Base-by-base conservation (phyloP, 2,113 vertebrate species). In the Zosterops hypoxanthus region DNA sequence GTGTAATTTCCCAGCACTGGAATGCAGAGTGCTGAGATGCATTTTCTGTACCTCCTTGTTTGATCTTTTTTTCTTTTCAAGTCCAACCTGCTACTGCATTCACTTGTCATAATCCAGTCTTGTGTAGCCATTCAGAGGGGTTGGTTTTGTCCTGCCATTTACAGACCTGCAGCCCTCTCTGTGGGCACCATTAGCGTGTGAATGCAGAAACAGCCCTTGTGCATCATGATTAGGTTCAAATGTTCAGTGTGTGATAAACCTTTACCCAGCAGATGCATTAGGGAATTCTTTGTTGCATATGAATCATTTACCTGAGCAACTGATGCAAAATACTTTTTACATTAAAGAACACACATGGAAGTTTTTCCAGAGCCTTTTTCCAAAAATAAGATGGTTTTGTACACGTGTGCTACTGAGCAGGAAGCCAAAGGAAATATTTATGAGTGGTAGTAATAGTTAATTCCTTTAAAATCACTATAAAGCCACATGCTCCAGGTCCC, bases 21-120 rank as follows among this genome's bases (percentile, higher is more conserved):
- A 41, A 60, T 1, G 3, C 66, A 70, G 70, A 81, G 42, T 77
- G 71, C 85, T 86, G 90, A 90, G 87, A 39, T 81, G 82, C 47
- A 14, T 95, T 96, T 95, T 92, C 69, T 82, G 55, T 55, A 7
- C 22, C 66, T 92, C 6, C 5, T 66, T 66, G 29, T 94, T 95
- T 88, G 75, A 95, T 91, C 75, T 92, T 76, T 65, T 65, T 90
- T 83, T 46, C 78, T 82, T 88, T 90, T 79, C 84, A 68, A 95
- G 86, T 84, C 81, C 66, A 79, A 50, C 63, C 75, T 73, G 75
- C 73, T 82, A 0, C 57, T 31, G 47, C 84, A 44, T 77, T 80
- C 68, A 29, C 63, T 78, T 86, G n/a, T 9, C 24, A 11, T 23
- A 76, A 66, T 52, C 52, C 64, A 25, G 8, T 12, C 23, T 44